Percentiles rank a stretch among this genome's conserved stretches.
phyloP scores from a whole-genome alignment of 2,888 invertebrate genomes.

The Meliscaeva auricollis region DNA sequence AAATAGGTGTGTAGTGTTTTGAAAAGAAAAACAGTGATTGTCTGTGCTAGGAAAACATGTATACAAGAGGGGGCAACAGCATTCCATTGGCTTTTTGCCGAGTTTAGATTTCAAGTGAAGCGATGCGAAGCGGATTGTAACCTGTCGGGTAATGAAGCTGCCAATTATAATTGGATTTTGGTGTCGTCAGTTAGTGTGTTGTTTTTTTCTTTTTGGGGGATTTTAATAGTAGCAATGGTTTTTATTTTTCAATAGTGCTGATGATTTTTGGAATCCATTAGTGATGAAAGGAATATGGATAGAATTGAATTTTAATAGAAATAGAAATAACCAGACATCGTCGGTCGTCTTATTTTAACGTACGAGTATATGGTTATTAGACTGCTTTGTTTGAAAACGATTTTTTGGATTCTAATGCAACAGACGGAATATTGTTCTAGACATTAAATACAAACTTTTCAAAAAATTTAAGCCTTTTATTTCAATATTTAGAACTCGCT shows the following conservation, averaged over 20 bases:
- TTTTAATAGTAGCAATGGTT: background rate
- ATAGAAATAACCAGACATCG: too few species aligned
- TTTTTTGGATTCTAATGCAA: too few species aligned
- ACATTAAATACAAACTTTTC: too few species aligned
- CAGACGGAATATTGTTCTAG: too few species aligned
- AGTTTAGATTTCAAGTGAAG: slow-evolving; percentile 54
- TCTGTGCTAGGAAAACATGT: slow-evolving; percentile 17
- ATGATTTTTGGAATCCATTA: slow-evolving; percentile 14
- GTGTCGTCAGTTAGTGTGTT: slow-evolving; percentile 1
- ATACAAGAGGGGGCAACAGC: background rate
- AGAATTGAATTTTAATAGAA: background rate
- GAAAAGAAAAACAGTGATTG: background rate
- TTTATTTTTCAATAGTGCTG: too few species aligned
- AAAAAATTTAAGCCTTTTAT: too few species aligned
- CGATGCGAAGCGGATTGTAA: slow-evolving; percentile 46
- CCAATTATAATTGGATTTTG: slow-evolving; percentile 47
- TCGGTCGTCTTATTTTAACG: too few species aligned
- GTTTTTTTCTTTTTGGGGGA: background rate
- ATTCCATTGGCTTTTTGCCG: slow-evolving; percentile 67
- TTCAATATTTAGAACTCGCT: too few species aligned
- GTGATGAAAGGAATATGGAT: background rate
- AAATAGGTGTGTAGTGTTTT: slow-evolving; percentile 54
- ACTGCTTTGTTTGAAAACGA: too few species aligned
- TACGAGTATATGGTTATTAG: too few species aligned
- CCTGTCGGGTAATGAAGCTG: slow-evolving; percentile 52